Evolutionary conservation across 1,140 invertebrate genomes (phyloP).

Genomic region (Ctenoplectra terminalis): DNA sequence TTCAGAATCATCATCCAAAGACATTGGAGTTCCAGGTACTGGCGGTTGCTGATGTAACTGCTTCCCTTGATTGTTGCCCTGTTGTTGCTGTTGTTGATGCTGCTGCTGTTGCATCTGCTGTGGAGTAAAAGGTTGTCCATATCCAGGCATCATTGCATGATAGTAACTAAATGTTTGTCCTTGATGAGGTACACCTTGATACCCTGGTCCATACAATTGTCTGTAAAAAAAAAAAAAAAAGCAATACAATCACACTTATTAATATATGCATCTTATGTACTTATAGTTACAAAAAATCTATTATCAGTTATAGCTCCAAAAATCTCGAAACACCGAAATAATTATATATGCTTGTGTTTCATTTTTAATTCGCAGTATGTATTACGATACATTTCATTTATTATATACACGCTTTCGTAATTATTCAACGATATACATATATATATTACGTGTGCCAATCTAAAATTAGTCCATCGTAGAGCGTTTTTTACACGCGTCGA

Average conservation of each 20-base stretch:
- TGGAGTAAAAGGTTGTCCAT: constrained; percentile 75
- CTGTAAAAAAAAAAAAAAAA: constrained; percentile 71
- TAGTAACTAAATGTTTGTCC: constrained; percentile 80
- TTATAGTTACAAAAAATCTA: not conserved
- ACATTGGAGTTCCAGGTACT: constrained; percentile 76
- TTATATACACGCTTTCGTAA: not conserved
- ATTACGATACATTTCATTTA: not conserved
- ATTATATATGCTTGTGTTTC: not conserved
- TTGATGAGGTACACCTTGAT: constrained; percentile 72
- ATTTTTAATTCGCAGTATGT: not conserved
- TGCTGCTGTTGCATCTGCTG: constrained; percentile 74
- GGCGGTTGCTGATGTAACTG: constrained; percentile 74
- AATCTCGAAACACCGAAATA: not conserved
- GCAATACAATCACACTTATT: constrained; percentile 22
- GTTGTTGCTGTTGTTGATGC: constrained; percentile 70
- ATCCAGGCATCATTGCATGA: constrained; percentile 78
- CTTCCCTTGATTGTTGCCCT: constrained; percentile 74
- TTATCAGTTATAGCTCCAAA: not conserved
- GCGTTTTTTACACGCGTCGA: not conserved
- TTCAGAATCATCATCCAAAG: constrained; percentile 80
- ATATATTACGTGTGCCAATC: not conserved
- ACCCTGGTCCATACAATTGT: constrained; percentile 78
- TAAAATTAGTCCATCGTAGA: constrained; percentile 25
- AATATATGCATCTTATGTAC: not conserved
- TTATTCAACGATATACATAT: not conserved